Evolutionary conservation across 2,888 invertebrate species (phyloP).

Genomic region (Polydrusus tereticollis): DNA sequence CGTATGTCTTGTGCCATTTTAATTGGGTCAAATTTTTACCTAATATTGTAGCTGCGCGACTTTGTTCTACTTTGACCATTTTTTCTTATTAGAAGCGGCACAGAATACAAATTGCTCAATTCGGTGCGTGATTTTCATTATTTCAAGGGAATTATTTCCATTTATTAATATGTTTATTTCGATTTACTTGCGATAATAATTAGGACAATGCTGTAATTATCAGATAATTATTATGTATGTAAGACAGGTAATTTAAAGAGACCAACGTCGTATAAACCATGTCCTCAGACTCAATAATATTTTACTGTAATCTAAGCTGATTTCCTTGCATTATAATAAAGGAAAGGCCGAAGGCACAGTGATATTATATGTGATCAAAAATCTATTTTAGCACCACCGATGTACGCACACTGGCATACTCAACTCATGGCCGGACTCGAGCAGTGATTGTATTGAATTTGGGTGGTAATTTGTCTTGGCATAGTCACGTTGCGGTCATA

Average conservation of each 20-base stretch:
- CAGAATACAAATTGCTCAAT: constrained; percentile 2
- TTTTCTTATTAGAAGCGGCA: background rate
- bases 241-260: background rate
- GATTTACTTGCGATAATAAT: constrained; percentile 12
- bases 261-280: background rate
- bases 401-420: no score
- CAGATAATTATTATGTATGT: background rate
- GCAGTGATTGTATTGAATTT: no score
- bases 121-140: constrained; percentile 7
- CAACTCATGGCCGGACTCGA: no score
- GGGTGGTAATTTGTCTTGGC: no score
- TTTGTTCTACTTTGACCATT: constrained; percentile 18
- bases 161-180: constrained; percentile 10
- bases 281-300: no score
- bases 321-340: no score
- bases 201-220: constrained; percentile 7
- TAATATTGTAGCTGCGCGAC: background rate
- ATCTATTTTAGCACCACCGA: no score
- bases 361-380: no score
- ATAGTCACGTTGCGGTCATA: no score
- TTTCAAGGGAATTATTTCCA: constrained; percentile 2
- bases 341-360: no score
- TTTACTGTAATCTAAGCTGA: no score
- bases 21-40: constrained; percentile 9
- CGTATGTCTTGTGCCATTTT: background rate